A percentile compares a stretch with the other conserved stretches of the same genome.
phyloP scores from a whole-genome alignment of 2,113 vertebrate species.

The Haemorhous mexicanus region DNA sequence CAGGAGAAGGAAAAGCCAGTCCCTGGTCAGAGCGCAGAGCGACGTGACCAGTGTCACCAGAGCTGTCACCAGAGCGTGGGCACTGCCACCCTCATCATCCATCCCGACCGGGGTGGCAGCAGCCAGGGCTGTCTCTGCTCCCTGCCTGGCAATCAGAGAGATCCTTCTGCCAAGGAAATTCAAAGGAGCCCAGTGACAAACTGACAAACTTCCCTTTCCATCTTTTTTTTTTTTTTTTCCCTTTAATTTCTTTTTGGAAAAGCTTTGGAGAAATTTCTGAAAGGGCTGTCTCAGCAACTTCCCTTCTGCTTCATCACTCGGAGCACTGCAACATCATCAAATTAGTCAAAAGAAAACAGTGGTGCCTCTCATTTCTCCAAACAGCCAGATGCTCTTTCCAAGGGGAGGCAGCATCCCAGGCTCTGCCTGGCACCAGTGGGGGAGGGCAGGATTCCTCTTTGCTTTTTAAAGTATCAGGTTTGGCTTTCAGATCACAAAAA shows the following conservation, averaged over 20 bases:
- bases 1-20: background rate
- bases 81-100: background rate
- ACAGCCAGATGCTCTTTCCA: conserved; percentile 47
- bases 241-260: conserved; percentile 9
- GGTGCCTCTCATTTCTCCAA: conserved; percentile 54
- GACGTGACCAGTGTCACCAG: accelerated
- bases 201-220: background rate
- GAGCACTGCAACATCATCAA: conserved; percentile 61
- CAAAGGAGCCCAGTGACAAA: background rate
- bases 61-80: accelerated
- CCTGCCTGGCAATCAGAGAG: background rate
- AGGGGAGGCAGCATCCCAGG: conserved; percentile 4
- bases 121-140: background rate
- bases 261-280: conserved; percentile 56
- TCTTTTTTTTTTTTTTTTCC: background rate
- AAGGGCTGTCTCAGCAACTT: conserved; percentile 63
- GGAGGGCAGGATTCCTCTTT: conserved; percentile 28
- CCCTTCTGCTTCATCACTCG: conserved; percentile 44
- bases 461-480: background rate
- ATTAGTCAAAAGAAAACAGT: conserved; percentile 65
- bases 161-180: conserved; percentile 2
- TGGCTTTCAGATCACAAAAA: background rate
- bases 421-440: background rate
- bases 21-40: accelerated
- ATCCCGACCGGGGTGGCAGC: background rate